Evolutionary conservation across 2,888 invertebrate genomes (phyloP).

Genomic region (Idaea aversata): DNA sequence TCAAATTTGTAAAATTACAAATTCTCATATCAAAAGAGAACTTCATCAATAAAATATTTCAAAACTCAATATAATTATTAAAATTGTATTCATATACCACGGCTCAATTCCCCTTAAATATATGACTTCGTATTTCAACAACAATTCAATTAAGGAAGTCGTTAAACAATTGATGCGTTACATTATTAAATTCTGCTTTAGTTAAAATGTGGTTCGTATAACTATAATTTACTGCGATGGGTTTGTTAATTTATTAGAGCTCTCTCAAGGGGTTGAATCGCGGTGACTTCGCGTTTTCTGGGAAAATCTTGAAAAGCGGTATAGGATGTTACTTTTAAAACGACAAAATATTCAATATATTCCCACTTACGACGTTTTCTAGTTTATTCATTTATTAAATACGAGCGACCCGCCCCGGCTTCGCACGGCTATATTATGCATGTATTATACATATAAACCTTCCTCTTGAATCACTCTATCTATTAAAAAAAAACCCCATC

Average conservation of each 20-base stretch:
- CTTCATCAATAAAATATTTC: background rate
- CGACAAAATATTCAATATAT: background rate
- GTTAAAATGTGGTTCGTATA: slow-evolving; percentile 73
- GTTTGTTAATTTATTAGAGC: slow-evolving; percentile 54
- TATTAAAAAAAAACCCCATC: too few species aligned
- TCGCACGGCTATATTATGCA: too few species aligned
- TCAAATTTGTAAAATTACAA: too few species aligned
- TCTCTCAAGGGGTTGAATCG: slow-evolving; percentile 49
- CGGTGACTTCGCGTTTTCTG: slow-evolving; percentile 61
- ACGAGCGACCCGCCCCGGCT: too few species aligned
- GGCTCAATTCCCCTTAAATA: slow-evolving; percentile 51
- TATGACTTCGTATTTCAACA: slow-evolving; percentile 33
- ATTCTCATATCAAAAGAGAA: background rate
- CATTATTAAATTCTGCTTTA: slow-evolving; percentile 70
- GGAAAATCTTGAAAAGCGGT: slow-evolving; percentile 29
- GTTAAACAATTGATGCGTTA: slow-evolving; percentile 76
- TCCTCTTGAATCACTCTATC: too few species aligned
- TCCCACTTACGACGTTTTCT: too few species aligned
- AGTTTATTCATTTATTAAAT: too few species aligned
- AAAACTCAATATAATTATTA: background rate
- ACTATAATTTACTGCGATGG: slow-evolving; percentile 65
- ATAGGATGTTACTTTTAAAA: slow-evolving; percentile 27
- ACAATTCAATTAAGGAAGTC: slow-evolving; percentile 70
- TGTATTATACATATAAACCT: too few species aligned
- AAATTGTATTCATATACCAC: slow-evolving; percentile 6